Evolutionary conservation across 2,113 vertebrate genomes (phyloP).

Genomic region (Cheilinus undulatus): DNA sequence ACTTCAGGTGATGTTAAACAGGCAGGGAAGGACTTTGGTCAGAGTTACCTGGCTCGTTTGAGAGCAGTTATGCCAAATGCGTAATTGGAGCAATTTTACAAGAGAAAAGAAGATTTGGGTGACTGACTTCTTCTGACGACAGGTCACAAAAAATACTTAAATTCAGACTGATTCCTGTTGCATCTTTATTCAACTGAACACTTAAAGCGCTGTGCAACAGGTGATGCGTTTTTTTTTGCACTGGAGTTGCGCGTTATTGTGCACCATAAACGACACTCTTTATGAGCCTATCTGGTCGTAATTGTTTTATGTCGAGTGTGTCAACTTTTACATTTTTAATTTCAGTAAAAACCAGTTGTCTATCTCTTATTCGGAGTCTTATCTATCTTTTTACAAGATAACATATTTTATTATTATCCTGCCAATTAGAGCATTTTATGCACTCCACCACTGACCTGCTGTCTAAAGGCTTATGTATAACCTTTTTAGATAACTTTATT

Average conservation of each 20-base stretch:
- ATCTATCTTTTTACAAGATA: too few relatives aligned
- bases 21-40: neutral
- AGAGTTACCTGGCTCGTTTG: neutral
- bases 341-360: neutral
- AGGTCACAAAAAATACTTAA: too few relatives aligned
- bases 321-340: neutral
- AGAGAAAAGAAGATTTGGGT: too few relatives aligned
- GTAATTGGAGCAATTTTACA: neutral
- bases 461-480: too few relatives aligned
- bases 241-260: neutral
- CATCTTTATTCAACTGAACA: too few relatives aligned
- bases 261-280: neutral
- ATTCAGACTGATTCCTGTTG: neutral
- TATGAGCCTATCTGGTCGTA: neutral
- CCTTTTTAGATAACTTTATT: too few relatives aligned
- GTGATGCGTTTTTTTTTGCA: slow-evolving; percentile 20
- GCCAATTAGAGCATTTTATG: too few relatives aligned
- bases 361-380: neutral
- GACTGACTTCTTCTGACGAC: neutral
- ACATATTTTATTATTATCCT: too few relatives aligned
- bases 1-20: neutral
- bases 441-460: too few relatives aligned
- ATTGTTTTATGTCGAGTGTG: neutral
- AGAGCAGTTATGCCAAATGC: neutral
- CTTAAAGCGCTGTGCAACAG: slow-evolving; percentile 21